These are phyloP conservation scores for Cataglyphis cursor DNA, from an alignment of 2,888 invertebrate genomes.

Conservation along the genomic window DNA sequence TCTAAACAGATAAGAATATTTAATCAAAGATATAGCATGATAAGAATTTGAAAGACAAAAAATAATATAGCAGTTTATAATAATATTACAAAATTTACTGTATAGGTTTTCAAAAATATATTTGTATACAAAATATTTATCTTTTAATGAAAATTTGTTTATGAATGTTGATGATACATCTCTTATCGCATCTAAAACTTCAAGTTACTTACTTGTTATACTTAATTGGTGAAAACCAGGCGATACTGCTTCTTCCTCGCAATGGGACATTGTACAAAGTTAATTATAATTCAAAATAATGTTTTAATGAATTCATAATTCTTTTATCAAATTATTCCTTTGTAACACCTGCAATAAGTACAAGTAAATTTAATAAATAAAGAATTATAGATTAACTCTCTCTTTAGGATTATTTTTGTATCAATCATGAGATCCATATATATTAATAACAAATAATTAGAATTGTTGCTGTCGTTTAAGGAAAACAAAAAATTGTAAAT, in stretches of 20 bases:
- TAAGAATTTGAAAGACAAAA: constrained; percentile 15
- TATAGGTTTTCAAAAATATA: neutral
- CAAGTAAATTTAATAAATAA: neutral
- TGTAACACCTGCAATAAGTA: constrained; percentile 20
- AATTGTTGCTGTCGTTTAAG: neutral
- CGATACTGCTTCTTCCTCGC: constrained; percentile 85
- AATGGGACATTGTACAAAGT: constrained; percentile 83
- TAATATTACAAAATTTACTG: neutral
- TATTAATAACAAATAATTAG: neutral
- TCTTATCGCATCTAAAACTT: neutral
- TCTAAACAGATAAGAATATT: constrained; percentile 13
- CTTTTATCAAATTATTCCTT: constrained; percentile 29
- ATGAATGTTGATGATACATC: neutral
- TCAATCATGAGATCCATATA: neutral
- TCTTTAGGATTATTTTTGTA: neutral
- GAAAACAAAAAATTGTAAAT: neutral
- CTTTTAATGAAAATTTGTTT: neutral
- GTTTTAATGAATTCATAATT: constrained; percentile 69
- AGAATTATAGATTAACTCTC: neutral
- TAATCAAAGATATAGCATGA: neutral
- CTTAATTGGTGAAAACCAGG: constrained; percentile 90
- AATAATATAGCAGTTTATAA: neutral
- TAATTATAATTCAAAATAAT: constrained; percentile 64
- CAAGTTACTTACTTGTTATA: constrained; percentile 89
- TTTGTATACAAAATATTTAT: neutral